Conservation (phyloP, 1,140 invertebrate genomes). For the Drosophila sulfurigaster region DNA sequence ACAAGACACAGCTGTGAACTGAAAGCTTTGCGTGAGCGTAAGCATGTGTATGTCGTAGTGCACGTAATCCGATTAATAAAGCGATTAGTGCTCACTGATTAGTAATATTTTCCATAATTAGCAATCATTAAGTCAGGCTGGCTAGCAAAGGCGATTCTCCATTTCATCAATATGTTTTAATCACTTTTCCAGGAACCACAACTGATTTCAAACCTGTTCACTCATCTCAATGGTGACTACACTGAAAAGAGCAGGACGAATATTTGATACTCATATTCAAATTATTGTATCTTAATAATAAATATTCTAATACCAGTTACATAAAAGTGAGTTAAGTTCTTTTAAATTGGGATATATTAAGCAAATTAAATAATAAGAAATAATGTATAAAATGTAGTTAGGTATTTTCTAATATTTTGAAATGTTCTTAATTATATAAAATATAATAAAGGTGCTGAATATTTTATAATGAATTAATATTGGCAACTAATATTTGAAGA, state of each 20-base stretch:
- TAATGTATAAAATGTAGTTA: no score
- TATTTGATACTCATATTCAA: no score
- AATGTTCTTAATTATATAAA: no score
- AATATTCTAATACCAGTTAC: no score
- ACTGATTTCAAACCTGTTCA: background rate
- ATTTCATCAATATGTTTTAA: constrained; percentile 23
- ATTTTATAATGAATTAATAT: no score
- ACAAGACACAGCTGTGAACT: constrained; percentile 8
- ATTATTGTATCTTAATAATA: no score
- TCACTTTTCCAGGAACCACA: constrained; percentile 9
- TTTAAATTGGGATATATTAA: background rate
- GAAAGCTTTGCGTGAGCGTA: constrained; percentile 1
- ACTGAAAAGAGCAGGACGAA: background rate
- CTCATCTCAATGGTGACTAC: background rate
- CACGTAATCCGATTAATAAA: constrained; percentile 79
- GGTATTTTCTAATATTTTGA: no score
- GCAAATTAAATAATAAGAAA: no score
- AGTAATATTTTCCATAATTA: constrained; percentile 80
- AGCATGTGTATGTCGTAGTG: constrained; percentile 24
- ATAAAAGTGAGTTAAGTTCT: background rate
- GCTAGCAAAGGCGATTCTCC: constrained; percentile 26
- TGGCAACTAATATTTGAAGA: no score
- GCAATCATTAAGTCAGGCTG: constrained; percentile 60
- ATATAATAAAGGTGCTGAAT: no score
- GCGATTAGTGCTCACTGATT: constrained; percentile 74